Evolutionary conservation across 2,113 vertebrate species (phyloP).

Genomic region (Regulus satrapa): DNA sequence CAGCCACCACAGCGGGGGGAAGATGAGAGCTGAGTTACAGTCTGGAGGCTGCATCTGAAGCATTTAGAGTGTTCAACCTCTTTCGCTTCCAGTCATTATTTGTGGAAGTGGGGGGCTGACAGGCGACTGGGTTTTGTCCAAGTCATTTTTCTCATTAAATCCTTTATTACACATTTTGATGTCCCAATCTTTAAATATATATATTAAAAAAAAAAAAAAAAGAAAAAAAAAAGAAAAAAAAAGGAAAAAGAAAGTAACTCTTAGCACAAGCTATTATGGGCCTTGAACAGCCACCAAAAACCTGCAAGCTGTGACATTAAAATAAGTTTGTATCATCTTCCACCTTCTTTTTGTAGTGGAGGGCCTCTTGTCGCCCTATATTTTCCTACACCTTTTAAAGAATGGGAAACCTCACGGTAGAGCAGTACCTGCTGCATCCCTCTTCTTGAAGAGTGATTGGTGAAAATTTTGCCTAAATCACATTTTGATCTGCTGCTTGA

Average conservation of each 20-base stretch:
- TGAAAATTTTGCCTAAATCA: neutral
- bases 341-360: neutral
- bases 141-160: rapidly evolving
- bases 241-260: neutral
- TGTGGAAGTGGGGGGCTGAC: neutral
- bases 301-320: neutral
- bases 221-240: no score
- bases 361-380: neutral
- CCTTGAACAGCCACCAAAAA: neutral
- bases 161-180: neutral
- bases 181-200: neutral
- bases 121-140: neutral
- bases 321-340: neutral
- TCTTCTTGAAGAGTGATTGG: neutral
- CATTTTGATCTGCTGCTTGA: neutral
- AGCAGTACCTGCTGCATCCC: neutral
- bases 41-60: neutral
- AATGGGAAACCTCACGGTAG: neutral
- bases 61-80: neutral
- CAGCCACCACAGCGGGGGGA: rapidly evolving
- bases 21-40: neutral
- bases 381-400: neutral
- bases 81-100: neutral
- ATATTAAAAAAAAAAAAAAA: no score
- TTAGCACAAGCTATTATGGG: neutral